Base-by-base conservation (phyloP, 2,797 vertebrate genomes). In the Fratercula arctica region DNA sequence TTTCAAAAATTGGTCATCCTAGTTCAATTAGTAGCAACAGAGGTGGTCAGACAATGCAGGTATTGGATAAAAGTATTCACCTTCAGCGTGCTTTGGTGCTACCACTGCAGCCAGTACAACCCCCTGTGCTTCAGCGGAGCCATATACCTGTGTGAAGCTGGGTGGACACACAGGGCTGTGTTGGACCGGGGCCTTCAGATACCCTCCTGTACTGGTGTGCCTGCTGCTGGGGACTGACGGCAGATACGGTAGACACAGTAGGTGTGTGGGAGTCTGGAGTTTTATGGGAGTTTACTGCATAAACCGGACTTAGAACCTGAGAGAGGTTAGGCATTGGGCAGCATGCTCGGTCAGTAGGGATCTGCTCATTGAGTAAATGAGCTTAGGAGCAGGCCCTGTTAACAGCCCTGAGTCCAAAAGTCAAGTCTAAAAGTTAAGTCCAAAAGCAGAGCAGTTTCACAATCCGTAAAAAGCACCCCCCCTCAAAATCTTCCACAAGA, bases 81-180 rank as follows among this genome's bases (percentile, higher is more conserved):
- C 31, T 68, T 78, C 50, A 64, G 23, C 3, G 3, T 18, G 29
- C 35, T 83, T 51, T 63, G 72, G 13, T 45, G 51, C 28, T 81
- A 11, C 19, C 13, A 3, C 31, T 53, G 48, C 28, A 14, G 43
- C 4, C 28, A 17, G n/a, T 5, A 39, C 16, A 43, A 1, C 9
- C 9, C 35, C 2, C 1, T 1, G 8, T 5, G 5, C 13, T 61
- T 73, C 50, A 33, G 46, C 4, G 3, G 41, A 69, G 33, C 46
- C 61, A 3, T 4, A 11, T 12, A 29, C 9, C 17, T 8, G 3
- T 18, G 21, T 4, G 25, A 33, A 29, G 16, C 13, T n/a, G 51
- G 6, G 8, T 13, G 33, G 35, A 46, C 21, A 12, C 3, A 28
- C 11, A 28, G 0, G 0, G 2, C 8, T 23, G 26, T 25, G 11